A percentile compares a stretch with the other conserved stretches of the same genome.
Evolutionary conservation across 1,140 invertebrate species (phyloP).

Genomic region (Eumaeus atala): DNA sequence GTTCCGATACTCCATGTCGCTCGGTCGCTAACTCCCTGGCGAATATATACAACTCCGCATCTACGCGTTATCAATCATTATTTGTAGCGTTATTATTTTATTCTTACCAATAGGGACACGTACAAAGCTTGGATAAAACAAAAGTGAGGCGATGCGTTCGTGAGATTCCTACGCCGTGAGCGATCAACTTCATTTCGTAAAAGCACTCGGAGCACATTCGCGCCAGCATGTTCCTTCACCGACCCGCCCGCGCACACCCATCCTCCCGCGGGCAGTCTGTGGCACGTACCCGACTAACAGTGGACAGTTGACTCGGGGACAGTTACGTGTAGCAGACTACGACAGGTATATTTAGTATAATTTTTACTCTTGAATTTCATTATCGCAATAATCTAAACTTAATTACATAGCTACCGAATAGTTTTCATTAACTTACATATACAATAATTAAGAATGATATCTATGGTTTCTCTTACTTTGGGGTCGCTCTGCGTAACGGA

Average conservation of each 20-base stretch:
- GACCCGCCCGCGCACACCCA: no score
- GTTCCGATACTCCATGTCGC: no score
- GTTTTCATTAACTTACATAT: conserved; percentile 62
- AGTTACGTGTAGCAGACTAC: conserved; percentile 45
- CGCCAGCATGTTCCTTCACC: not conserved
- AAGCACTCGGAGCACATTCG: conserved; percentile 4
- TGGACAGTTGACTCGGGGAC: conserved; percentile 32
- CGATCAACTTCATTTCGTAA: no score
- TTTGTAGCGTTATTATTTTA: no score
- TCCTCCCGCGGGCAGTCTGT: no score
- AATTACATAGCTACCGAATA: conserved; percentile 70
- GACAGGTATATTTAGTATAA: conserved; percentile 40
- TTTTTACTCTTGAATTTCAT: conserved; percentile 34
- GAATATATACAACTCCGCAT: no score
- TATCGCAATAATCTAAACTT: conserved; percentile 56
- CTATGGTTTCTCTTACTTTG: conserved; percentile 25
- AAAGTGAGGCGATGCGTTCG: no score
- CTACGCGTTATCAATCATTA: no score
- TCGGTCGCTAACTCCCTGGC: no score
- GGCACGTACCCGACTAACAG: conserved; percentile 32
- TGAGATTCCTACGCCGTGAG: no score
- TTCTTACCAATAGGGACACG: no score
- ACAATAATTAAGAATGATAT: conserved; percentile 52
- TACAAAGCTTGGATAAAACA: no score
- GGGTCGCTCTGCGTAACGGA: conserved; percentile 17